Evolutionary conservation across 1,140 invertebrate genomes (phyloP).

Genomic region (Lethrus apterus): DNA sequence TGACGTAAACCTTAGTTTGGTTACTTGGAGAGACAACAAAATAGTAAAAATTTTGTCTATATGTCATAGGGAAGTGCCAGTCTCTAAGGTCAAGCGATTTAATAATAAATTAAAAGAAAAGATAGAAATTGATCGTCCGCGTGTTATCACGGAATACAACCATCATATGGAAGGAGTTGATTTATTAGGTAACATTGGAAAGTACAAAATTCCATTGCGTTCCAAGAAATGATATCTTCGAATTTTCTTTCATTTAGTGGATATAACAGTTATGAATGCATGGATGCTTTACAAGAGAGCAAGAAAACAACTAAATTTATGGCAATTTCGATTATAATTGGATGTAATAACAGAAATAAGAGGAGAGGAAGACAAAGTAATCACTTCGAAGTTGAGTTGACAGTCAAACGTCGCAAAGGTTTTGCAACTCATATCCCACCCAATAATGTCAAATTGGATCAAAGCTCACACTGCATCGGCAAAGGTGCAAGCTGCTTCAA

Average conservation of each 20-base stretch:
- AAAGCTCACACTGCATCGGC: neutral
- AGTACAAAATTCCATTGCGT: slow-evolving; percentile 40
- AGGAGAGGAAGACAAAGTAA: neutral
- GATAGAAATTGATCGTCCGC: neutral
- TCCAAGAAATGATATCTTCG: slow-evolving; percentile 31
- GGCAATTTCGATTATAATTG: neutral
- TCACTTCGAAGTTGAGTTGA: neutral
- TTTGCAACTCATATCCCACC: neutral
- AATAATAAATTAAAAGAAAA: slow-evolving; percentile 4
- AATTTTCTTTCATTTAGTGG: slow-evolving; percentile 29
- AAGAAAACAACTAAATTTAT: slow-evolving; percentile 14
- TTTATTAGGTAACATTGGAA: slow-evolving; percentile 39
- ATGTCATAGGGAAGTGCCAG: neutral
- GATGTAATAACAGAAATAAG: slow-evolving; percentile 1
- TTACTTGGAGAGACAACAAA: slow-evolving; percentile 18
- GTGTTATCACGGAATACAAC: neutral
- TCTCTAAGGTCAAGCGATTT: neutral
- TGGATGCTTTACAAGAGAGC: slow-evolving; percentile 19
- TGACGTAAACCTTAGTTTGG: slow-evolving; percentile 1
- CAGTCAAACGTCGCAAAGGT: no score
- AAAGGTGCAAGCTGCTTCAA: slow-evolving; percentile 8
- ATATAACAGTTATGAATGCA: slow-evolving; percentile 28
- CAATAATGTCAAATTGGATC: neutral
- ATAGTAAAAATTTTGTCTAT: slow-evolving; percentile 3
- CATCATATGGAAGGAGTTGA: slow-evolving; percentile 28